Base-by-base conservation (phyloP, 2,797 vertebrate species). In the Rhinophrynus dorsalis region DNA sequence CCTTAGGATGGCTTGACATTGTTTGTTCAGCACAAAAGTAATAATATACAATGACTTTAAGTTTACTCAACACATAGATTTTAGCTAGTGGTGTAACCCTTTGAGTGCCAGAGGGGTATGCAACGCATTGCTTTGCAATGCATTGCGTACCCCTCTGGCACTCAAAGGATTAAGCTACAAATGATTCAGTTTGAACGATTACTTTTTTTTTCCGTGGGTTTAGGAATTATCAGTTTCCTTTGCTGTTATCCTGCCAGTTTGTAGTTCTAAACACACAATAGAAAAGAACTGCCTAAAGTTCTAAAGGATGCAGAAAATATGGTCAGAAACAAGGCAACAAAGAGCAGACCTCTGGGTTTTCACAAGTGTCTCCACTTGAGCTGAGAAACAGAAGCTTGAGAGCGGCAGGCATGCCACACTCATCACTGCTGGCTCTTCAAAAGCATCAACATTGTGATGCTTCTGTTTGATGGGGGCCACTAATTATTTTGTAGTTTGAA, bases 401-500 rank as follows among this genome's bases (percentile, higher is more conserved):
- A 80, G 61, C 35, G 74, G 38, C 65, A 81, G 77, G 75, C 65
- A 61, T 23, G 57, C 47, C 42, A 74, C 74, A 74, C 72, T 80
- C 57, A 68, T 78, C 61, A 65, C 26, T 58, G 56, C 32, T 64
- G 74, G 67, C 73, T 66, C 79, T 81, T 81, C 47, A 52, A 70
- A 50, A 74, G 55, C 76, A 77, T 50, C 76, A 65, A 71, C 68
- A 66, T 40, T 40, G 60, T 1, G 48, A 68, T 32, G 38, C 75
- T 78, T 81, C 80, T 38, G 3, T 82, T 84, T 82, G 80, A 78
- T 78, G 76, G 67, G n/a, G 74, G 78, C 82, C 81, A 77, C 84
- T 88, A 84, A 83, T 88, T 84, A 84, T 82, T 88, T 84, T 82
- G 86, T 87, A 81, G 80, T 84, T 83, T 85, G 81, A 88, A 85